phyloP scores from a whole-genome alignment of 2,797 vertebrate species.

The Pangasius larnaudii region DNA sequence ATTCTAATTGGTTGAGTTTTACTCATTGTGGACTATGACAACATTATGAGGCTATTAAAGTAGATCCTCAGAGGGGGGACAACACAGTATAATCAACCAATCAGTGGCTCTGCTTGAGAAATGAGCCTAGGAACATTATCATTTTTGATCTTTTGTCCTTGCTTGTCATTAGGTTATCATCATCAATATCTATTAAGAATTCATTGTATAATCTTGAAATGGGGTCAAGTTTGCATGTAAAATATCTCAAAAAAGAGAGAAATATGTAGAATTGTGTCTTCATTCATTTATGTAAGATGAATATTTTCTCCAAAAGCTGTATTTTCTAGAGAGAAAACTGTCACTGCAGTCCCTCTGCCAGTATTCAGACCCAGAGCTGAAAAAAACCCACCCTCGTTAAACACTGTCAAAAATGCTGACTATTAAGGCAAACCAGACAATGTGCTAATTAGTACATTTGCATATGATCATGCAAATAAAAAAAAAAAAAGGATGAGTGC shows the following conservation, averaged over 20 bases:
- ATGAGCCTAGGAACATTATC: slow-evolving; percentile 73
- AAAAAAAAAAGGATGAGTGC: slow-evolving; percentile 58
- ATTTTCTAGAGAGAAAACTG: slow-evolving; percentile 40
- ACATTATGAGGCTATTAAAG: slow-evolving; percentile 81
- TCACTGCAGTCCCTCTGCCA: slow-evolving; percentile 46
- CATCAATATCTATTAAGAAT: slow-evolving; percentile 33
- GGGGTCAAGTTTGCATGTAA: neutral
- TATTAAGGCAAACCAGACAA: slow-evolving; percentile 58
- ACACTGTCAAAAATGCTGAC: slow-evolving; percentile 57
- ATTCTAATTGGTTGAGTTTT: slow-evolving; percentile 92
- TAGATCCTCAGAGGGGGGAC: slow-evolving; percentile 69
- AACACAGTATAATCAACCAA: slow-evolving; percentile 79
- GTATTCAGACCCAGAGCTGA: slow-evolving; percentile 52
- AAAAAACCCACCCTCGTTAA: slow-evolving; percentile 53
- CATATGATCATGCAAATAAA: slow-evolving; percentile 63
- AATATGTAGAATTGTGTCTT: neutral
- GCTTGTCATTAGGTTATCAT: slow-evolving; percentile 54
- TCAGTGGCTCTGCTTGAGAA: slow-evolving; percentile 79
- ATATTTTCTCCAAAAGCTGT: slow-evolving; percentile 19
- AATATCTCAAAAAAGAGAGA: neutral
- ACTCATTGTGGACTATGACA: slow-evolving; percentile 81
- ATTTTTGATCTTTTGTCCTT: slow-evolving; percentile 73
- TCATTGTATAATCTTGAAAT: slow-evolving; percentile 27
- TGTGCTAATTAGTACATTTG: slow-evolving; percentile 68
- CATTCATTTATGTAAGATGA: neutral